Percentiles rank a stretch among this genome's conserved stretches.
phyloP scores from a whole-genome alignment of 2,113 vertebrate species.

The Otis tarda region DNA sequence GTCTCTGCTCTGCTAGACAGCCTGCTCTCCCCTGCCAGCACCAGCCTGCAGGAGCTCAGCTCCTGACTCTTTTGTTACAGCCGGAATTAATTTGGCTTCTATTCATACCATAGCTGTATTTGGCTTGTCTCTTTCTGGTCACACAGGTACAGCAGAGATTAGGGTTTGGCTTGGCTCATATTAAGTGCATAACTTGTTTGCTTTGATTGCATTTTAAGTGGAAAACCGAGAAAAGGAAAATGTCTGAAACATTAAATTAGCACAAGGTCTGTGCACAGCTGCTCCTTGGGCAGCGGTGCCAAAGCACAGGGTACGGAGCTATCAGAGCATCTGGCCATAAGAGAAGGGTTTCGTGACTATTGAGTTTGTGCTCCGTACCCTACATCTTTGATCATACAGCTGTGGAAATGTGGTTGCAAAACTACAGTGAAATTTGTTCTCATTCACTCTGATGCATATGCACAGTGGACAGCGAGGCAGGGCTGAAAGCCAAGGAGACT shows the following conservation, averaged over 20 bases:
- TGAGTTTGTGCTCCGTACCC: background rate
- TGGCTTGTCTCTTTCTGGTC: background rate
- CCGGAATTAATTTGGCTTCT: background rate
- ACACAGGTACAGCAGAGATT: background rate
- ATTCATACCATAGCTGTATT: background rate
- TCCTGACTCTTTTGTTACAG: background rate
- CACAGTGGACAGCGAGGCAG: background rate
- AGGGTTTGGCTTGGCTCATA: background rate
- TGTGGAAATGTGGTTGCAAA: background rate
- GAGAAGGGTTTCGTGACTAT: background rate
- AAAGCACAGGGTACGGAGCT: accelerated
- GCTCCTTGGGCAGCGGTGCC: background rate
- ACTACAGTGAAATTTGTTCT: background rate
- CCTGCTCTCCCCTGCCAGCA: background rate
- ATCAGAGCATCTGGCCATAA: background rate
- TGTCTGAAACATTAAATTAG: background rate
- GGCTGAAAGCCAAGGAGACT: background rate
- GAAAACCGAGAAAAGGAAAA: background rate
- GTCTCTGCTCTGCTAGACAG: background rate
- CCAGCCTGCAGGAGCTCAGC: background rate
- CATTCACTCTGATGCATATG: background rate
- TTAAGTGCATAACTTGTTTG: background rate
- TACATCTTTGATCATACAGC: background rate
- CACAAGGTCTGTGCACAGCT: background rate
- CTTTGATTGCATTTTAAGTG: background rate